Conservation (phyloP, 2,797 vertebrate species). For the Cirrhinus mrigala region DNA sequence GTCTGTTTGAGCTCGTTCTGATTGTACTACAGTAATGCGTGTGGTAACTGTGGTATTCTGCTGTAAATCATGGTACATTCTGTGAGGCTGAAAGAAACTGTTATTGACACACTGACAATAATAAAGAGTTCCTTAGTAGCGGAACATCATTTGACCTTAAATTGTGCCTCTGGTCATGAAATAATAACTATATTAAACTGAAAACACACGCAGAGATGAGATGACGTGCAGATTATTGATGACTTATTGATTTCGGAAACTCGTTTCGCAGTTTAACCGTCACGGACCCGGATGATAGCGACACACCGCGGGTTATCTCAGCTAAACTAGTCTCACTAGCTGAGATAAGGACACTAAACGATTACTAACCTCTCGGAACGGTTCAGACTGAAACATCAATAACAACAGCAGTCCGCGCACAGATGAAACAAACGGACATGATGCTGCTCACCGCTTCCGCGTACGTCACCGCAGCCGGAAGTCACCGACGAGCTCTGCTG, state of each 20-base stretch:
- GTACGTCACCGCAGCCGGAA: slow-evolving; percentile 16
- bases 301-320: neutral
- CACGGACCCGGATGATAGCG: neutral
- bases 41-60: neutral
- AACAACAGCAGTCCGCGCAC: slow-evolving; percentile 5
- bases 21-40: neutral
- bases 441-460: neutral
- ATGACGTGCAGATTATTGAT: neutral
- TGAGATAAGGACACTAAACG: neutral
- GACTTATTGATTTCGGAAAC: neutral
- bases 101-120: neutral
- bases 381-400: neutral
- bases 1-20: neutral
- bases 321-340: neutral
- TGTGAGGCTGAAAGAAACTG: neutral
- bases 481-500: neutral
- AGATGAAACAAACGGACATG: slow-evolving; percentile 18
- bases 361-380: slow-evolving; percentile 23
- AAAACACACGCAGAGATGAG: neutral
- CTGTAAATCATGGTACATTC: neutral
- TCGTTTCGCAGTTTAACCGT: neutral
- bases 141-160: neutral
- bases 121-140: neutral
- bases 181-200: too few relatives aligned
- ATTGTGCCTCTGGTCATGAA: neutral